Percentiles rank a stretch among this genome's conserved stretches.
Conservation (phyloP, 2,888 invertebrate species). For the Caenorhabditis macrosperma region DNA sequence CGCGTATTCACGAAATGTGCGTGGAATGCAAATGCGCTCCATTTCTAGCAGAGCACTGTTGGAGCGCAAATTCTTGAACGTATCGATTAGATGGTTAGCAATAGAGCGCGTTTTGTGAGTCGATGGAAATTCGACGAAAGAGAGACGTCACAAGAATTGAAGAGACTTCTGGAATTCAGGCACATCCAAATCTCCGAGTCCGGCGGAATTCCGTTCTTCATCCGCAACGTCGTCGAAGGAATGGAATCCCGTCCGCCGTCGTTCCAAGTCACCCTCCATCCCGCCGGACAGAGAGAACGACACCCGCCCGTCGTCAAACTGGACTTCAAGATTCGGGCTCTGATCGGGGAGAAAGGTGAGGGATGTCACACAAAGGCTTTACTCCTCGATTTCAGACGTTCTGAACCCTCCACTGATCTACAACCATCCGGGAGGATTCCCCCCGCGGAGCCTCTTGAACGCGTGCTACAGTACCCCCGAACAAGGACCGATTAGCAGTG, state of each 20-base stretch:
- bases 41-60: too few relatives aligned
- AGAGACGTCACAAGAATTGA: too few relatives aligned
- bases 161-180: slow-evolving; percentile 6
- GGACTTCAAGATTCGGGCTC: slow-evolving; percentile 11
- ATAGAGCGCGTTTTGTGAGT: too few relatives aligned
- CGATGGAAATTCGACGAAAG: too few relatives aligned
- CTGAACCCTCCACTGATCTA: slow-evolving; percentile 1
- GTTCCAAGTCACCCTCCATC: slow-evolving; percentile 26
- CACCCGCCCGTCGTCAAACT: slow-evolving; percentile 25
- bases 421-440: slow-evolving; percentile 18
- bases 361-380: too few relatives aligned
- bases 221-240: slow-evolving; percentile 12
- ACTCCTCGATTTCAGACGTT: too few relatives aligned
- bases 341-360: not conserved
- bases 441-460: not conserved
- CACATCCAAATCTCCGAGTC: slow-evolving; percentile 30
- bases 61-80: too few relatives aligned
- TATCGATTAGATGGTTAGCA: too few relatives aligned
- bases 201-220: slow-evolving; percentile 17
- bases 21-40: too few relatives aligned
- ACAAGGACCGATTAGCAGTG: not conserved
- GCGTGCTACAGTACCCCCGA: slow-evolving; percentile 40
- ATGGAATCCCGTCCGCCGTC: not conserved
- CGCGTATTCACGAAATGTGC: too few relatives aligned
- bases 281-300: slow-evolving; percentile 24